Evolutionary conservation across 1,140 invertebrate genomes (phyloP).

Genomic region (Globodera rostochiensis): DNA sequence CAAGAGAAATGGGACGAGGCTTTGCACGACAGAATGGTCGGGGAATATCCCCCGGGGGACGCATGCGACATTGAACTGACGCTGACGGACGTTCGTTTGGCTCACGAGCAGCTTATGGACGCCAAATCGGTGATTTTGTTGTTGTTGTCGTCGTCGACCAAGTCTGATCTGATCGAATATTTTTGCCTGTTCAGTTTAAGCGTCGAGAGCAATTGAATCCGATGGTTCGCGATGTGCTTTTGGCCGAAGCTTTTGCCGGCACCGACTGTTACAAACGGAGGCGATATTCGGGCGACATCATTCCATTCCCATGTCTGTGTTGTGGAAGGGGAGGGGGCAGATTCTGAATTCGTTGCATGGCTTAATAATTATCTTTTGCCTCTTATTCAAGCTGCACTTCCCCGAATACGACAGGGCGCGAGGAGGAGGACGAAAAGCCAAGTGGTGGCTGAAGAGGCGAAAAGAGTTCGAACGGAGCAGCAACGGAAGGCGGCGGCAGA

Average conservation of each 20-base stretch:
- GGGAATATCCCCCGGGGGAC: not conserved
- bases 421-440: slow-evolving; percentile 35
- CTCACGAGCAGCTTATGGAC: slow-evolving; percentile 44
- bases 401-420: slow-evolving; percentile 23
- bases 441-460: slow-evolving; percentile 8
- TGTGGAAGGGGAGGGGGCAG: not conserved
- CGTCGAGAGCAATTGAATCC: slow-evolving; percentile 22
- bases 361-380: not conserved
- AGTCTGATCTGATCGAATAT: too few species aligned
- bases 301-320: slow-evolving; percentile 40
- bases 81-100: slow-evolving; percentile 31
- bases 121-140: slow-evolving; percentile 24
- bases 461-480: not conserved
- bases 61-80: slow-evolving; percentile 18
- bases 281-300: slow-evolving; percentile 20
- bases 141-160: not conserved
- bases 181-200: slow-evolving; percentile 25
- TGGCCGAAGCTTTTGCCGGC: slow-evolving; percentile 33
- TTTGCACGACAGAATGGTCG: slow-evolving; percentile 21
- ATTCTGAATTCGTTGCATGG: too few species aligned
- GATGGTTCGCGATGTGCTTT: slow-evolving; percentile 31
- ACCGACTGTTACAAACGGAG: slow-evolving; percentile 32
- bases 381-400: slow-evolving; percentile 26
- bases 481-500: not conserved
- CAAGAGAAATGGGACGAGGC: slow-evolving; percentile 51